Evolutionary conservation across 2,113 vertebrate species (phyloP), one percentile per base, ranked within the genome.

Genomic region (Onychostoma macrolepis): DNA sequence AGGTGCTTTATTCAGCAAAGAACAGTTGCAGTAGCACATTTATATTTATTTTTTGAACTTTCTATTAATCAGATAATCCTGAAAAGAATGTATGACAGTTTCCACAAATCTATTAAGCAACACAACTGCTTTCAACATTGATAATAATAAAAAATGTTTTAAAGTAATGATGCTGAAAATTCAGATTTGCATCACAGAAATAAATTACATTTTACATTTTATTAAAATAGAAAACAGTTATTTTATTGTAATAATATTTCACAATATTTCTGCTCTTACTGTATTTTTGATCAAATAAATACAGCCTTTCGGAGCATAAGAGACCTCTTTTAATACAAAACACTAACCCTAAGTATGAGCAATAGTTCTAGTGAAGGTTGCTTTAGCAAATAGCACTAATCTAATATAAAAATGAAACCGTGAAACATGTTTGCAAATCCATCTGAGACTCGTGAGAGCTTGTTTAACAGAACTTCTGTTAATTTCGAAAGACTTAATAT

Each of bases 391-490:
- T 15, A 15, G 17, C 10, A 30, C 41, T 45, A 45, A 45, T 77
- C 3, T 50, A 17, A 74, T n/a, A 74, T 12, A 74, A 38, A 50
- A 80, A 58, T 36, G 9, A 36, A 80, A 58, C 17, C 6, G 28
- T 56, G 48, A 80, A 56, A 36, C 50, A 45, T 83, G 81, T 72
- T 61, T 83, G 67, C 33, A n/a, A 67, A 81, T 85, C 4, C 48
- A 69, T 74, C 50, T 30, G 61, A 75, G 76, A 84, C 28, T 61
- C 33, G n/a, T 4, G 63, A 80, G 80, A 86, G 79, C 76, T 53
- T 88, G 86, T 85, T 88, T 71, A 88, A 89, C 88, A 79, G 65
- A 71, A 76, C 67, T 85, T 89, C 58, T 71, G 86, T 74, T 88
- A 45, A 87, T 89, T 80, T 72, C n/a, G 28, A 76, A 69, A 83